phyloP scores from a whole-genome alignment of 2,113 vertebrate genomes.

The Chionodraco myersi region DNA sequence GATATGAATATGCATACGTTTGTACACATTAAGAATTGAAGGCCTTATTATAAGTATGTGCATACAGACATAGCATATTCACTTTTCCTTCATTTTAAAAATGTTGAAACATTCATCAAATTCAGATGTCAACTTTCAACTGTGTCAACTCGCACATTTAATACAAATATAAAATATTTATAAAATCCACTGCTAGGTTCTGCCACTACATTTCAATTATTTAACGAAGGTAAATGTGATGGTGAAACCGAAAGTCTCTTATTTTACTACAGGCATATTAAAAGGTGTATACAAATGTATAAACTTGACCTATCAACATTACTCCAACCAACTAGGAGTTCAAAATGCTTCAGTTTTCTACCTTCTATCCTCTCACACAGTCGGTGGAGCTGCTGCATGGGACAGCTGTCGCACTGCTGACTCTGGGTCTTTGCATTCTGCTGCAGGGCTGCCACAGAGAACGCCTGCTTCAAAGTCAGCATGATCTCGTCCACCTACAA shows the following conservation, averaged over 20 bases:
- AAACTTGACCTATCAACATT: not conserved
- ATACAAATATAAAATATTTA: not conserved
- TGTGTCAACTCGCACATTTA: not conserved
- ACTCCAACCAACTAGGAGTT: not conserved
- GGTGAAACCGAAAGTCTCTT: not conserved
- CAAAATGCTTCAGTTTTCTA: constrained; percentile 57
- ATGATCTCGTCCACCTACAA: constrained; percentile 97
- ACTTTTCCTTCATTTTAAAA: not conserved
- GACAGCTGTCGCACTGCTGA: constrained; percentile 93
- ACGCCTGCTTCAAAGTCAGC: constrained; percentile 98
- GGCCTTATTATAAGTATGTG: not conserved
- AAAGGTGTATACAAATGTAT: not conserved
- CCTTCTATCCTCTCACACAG: constrained; percentile 97
- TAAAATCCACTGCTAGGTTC: not conserved
- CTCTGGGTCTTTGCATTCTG: constrained; percentile 86
- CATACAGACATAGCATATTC: not conserved
- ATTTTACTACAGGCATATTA: not conserved
- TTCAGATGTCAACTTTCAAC: no score
- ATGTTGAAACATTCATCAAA: not conserved
- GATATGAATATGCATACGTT: no score
- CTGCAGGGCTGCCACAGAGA: constrained; percentile 92
- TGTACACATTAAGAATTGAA: not conserved
- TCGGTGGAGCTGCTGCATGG: constrained; percentile 92
- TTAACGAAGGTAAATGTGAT: not conserved
- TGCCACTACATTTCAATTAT: not conserved